Evolutionary conservation across 2,113 vertebrate genomes (phyloP).

Genomic region (Rhabdornis inornatus): DNA sequence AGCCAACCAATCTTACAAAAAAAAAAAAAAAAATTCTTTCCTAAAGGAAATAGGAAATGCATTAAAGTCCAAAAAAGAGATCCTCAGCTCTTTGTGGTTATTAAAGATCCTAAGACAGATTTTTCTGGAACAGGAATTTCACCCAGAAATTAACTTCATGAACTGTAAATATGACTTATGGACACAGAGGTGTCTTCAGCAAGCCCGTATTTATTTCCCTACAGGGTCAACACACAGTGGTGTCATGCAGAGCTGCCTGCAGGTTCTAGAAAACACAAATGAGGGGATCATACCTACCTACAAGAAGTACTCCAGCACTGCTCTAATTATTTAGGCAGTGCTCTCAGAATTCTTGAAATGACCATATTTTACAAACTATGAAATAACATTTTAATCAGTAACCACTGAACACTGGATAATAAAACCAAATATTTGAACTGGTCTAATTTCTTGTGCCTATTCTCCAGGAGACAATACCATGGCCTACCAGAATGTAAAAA

Average conservation of each 20-base stretch:
- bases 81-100: neutral
- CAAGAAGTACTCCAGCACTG: neutral
- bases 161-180: neutral
- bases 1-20: neutral
- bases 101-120: neutral
- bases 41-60: neutral
- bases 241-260: neutral
- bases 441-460: neutral
- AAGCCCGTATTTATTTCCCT: neutral
- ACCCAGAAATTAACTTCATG: neutral
- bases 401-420: neutral
- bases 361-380: neutral
- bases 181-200: neutral
- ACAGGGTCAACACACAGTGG: neutral
- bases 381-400: neutral
- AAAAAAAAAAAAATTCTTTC: neutral
- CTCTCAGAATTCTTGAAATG: neutral
- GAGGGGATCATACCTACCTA: neutral
- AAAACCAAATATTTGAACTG: neutral
- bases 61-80: neutral
- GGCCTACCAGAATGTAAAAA: neutral
- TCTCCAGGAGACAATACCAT: neutral
- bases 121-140: neutral
- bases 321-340: neutral
- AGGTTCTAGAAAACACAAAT: neutral